phyloP scores from a whole-genome alignment of 2,113 vertebrate genomes.

The Cochlearius cochlearius region DNA sequence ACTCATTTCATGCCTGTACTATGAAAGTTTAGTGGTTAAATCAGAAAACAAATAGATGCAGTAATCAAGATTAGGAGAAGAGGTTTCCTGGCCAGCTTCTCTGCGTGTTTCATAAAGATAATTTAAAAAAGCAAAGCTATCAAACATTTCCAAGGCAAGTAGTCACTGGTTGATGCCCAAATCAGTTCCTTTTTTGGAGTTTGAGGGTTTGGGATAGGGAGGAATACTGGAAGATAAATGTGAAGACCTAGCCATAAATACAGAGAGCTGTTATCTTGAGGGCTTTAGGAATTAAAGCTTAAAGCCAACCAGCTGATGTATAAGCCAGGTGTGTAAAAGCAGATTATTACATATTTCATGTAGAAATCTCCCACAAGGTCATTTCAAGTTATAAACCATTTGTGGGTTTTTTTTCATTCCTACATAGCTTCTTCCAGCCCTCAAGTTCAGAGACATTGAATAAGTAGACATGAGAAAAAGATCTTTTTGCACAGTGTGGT shows the following conservation, averaged over 20 bases:
- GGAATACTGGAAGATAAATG: not conserved
- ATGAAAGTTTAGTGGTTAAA: not conserved
- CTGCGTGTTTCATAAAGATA: not conserved
- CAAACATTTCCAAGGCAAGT: not conserved
- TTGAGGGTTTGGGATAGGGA: not conserved
- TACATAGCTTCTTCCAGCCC: not conserved
- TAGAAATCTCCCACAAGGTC: slow-evolving; percentile 36
- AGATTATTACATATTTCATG: slow-evolving; percentile 47
- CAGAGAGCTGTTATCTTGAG: not conserved
- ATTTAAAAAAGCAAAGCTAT: not conserved
- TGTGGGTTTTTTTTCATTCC: not conserved
- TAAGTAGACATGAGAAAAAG: not conserved
- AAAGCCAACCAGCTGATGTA: slow-evolving; percentile 8
- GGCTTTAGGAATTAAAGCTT: slow-evolving; percentile 35
- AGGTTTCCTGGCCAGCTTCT: not conserved
- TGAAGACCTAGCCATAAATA: not conserved
- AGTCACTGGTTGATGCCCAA: not conserved
- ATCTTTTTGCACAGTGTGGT: not conserved
- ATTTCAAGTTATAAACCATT: not conserved
- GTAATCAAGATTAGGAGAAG: not conserved
- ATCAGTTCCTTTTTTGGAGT: not conserved
- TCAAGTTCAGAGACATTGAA: not conserved
- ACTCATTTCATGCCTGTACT: not conserved
- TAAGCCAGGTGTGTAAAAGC: slow-evolving; percentile 44
- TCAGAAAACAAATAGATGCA: not conserved